A percentile compares a stretch with the other conserved stretches of the same genome.
Evolutionary conservation across 2,113 vertebrate genomes (phyloP).

Genomic region (Myocastor coypus): DNA sequence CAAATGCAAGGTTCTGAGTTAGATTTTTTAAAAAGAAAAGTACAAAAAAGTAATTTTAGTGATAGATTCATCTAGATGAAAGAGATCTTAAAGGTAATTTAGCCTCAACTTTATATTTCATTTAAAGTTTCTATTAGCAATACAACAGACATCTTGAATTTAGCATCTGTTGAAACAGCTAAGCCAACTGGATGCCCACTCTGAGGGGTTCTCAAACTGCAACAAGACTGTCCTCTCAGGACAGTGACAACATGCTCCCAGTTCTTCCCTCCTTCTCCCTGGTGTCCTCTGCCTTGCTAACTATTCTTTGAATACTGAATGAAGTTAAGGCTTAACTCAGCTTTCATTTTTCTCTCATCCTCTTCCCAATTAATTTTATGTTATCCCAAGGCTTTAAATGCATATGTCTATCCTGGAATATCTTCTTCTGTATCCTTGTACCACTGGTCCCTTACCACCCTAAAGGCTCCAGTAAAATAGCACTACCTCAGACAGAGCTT

Average conservation of each 20-base stretch:
- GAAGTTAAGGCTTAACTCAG: background rate
- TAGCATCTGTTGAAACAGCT: conserved; percentile 1
- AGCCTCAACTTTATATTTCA: background rate
- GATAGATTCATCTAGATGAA: background rate
- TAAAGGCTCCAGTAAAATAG: conserved; percentile 18
- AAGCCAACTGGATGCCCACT: background rate
- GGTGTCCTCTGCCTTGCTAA: background rate
- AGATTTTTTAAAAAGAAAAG: too few species aligned
- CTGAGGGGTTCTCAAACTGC: background rate
- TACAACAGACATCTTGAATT: background rate
- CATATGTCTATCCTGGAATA: background rate
- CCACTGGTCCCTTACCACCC: background rate
- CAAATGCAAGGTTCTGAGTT: too few species aligned
- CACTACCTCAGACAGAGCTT: background rate
- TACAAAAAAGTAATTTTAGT: background rate
- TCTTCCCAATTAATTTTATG: background rate
- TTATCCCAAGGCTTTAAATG: background rate
- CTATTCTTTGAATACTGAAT: conserved; percentile 15
- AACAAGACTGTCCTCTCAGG: background rate
- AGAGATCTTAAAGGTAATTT: background rate
- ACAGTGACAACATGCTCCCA: background rate
- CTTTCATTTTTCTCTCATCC: background rate
- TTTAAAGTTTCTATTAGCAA: conserved; percentile 18
- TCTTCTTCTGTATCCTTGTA: background rate
- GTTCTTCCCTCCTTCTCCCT: background rate